A percentile compares a stretch with the other conserved stretches of the same genome.
These are phyloP conservation scores for Tylochromis polylepis DNA, from an alignment of 2,113 vertebrate species.

Conservation along the genomic window DNA sequence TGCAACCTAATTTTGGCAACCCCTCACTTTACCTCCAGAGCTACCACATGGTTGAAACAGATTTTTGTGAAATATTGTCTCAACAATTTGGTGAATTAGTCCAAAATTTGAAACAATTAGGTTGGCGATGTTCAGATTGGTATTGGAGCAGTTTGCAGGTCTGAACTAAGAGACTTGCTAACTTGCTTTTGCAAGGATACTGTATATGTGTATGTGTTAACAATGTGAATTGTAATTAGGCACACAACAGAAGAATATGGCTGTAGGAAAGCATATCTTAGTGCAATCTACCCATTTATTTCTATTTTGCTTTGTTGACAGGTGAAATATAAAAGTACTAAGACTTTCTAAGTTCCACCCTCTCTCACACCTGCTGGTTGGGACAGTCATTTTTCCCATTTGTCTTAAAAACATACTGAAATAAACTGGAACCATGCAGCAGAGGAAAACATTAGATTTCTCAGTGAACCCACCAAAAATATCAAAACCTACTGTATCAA, in stretches of 20 bases:
- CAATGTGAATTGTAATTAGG: no score
- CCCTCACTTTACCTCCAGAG: neutral
- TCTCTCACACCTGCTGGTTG: neutral
- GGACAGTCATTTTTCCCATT: neutral
- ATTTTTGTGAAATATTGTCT: neutral
- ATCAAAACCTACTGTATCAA: neutral
- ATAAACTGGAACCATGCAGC: neutral
- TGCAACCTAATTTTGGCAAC: neutral
- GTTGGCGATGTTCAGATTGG: neutral
- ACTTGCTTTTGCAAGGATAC: neutral
- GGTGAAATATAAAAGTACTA: neutral
- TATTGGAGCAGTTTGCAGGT: neutral
- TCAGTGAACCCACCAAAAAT: neutral
- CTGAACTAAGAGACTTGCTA: neutral
- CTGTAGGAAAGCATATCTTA: neutral
- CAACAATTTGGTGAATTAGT: neutral
- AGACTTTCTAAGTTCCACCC: neutral
- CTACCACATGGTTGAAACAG: fast-evolving
- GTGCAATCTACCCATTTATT: neutral
- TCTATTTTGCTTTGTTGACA: neutral
- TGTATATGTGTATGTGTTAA: neutral
- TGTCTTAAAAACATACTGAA: neutral
- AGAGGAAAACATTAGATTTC: neutral
- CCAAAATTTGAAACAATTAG: neutral
- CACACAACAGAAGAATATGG: neutral